phyloP scores from a whole-genome alignment of 1,140 invertebrate species.

The Eupeodes corollae region DNA sequence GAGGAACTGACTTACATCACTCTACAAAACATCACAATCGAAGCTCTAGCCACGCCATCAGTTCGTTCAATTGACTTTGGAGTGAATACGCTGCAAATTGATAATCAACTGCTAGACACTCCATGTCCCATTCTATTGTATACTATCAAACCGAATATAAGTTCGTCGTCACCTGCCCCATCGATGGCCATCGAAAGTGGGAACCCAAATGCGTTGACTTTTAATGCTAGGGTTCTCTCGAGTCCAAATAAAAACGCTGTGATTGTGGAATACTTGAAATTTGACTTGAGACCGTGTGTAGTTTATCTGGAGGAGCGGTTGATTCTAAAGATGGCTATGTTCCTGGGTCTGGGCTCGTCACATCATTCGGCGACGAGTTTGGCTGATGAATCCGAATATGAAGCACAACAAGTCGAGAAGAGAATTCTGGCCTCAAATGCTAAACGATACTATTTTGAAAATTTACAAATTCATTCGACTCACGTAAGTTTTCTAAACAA shows the following conservation, averaged over 20 bases:
- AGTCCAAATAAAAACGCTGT: constrained; percentile 63
- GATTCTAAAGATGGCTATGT: constrained; percentile 68
- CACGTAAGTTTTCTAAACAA: constrained; percentile 26
- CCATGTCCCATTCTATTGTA: constrained; percentile 73
- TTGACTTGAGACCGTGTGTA: constrained; percentile 72
- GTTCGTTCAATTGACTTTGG: constrained; percentile 57
- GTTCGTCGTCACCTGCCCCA: constrained; percentile 10
- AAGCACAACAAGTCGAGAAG: constrained; percentile 62
- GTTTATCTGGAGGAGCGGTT: constrained; percentile 79
- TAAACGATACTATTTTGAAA: constrained; percentile 82
- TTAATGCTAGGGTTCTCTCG: constrained; percentile 54
- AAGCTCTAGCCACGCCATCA: constrained; percentile 45
- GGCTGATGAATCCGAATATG: constrained; percentile 63
- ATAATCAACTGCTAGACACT: constrained; percentile 84
- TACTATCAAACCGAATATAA: constrained; percentile 41
- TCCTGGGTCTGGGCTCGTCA: constrained; percentile 45
- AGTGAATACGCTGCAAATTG: constrained; percentile 72
- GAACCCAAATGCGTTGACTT: constrained; percentile 49
- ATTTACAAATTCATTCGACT: constrained; percentile 66
- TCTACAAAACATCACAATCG: constrained; percentile 59
- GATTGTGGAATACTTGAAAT: constrained; percentile 67
- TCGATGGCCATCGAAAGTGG: constrained; percentile 14
- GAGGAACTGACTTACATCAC: constrained; percentile 81
- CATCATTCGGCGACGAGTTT: constrained; percentile 15
- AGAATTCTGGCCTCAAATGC: constrained; percentile 69